phyloP scores from a whole-genome alignment of 2,797 vertebrate genomes.

The Leucoraja ocellata region DNA sequence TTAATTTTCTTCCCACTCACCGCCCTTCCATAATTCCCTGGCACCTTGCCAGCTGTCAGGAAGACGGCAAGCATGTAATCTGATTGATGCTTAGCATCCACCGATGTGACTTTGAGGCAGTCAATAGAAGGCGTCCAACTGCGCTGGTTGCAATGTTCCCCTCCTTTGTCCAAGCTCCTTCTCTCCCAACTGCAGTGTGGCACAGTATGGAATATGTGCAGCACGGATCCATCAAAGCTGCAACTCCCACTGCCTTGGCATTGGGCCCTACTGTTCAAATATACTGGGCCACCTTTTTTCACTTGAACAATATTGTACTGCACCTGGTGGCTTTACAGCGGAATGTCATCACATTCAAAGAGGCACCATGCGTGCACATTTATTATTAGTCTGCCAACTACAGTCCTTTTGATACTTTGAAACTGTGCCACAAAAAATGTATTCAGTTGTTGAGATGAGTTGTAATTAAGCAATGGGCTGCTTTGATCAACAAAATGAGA shows the following conservation, averaged over 20 bases:
- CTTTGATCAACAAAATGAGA: background rate
- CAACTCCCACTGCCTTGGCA: background rate
- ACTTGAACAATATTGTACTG: background rate
- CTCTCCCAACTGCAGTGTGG: background rate
- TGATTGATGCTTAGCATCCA: constrained; percentile 4
- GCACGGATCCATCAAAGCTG: background rate
- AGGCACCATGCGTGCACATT: background rate
- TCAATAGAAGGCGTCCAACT: background rate
- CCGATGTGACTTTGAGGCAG: background rate
- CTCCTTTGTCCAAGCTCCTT: too few relatives aligned
- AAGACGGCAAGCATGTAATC: background rate
- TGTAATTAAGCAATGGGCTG: background rate
- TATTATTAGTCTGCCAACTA: background rate
- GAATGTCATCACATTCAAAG: background rate
- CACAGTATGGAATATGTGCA: background rate
- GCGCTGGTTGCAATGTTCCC: too few relatives aligned
- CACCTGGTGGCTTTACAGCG: background rate
- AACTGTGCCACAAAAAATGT: background rate
- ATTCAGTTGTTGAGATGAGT: too few relatives aligned
- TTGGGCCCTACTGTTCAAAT: background rate
- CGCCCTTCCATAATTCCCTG: background rate
- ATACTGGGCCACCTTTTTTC: background rate
- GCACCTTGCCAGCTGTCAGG: background rate
- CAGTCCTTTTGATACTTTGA: background rate
- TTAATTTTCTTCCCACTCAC: background rate